Conservation (phyloP, 2,888 invertebrate genomes). For the Drosophila atripex region DNA sequence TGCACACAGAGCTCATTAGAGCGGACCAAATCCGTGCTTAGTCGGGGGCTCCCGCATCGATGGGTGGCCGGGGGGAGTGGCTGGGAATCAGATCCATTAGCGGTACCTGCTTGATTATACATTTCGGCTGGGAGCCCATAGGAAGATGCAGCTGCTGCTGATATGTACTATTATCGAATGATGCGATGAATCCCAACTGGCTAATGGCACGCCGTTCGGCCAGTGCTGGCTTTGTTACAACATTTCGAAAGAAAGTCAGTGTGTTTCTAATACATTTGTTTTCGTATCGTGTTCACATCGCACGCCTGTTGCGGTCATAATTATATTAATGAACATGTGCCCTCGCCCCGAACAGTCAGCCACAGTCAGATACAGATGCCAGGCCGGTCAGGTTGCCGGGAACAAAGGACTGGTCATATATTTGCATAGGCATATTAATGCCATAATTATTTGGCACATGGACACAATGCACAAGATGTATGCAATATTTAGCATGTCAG, state of each 20-base stretch:
- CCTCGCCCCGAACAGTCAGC: neutral
- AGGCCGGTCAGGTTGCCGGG: neutral
- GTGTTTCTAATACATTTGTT: constrained; percentile 11
- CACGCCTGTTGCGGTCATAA: constrained; percentile 49
- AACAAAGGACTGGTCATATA: constrained; percentile 65
- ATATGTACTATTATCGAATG: constrained; percentile 23
- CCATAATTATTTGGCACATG: constrained; percentile 74
- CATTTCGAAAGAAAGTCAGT: neutral
- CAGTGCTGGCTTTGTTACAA: neutral
- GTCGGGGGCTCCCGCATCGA: constrained; percentile 10
- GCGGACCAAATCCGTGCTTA: constrained; percentile 43
- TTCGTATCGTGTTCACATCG: constrained; percentile 12
- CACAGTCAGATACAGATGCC: constrained; percentile 9
- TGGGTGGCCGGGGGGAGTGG: constrained; percentile 5
- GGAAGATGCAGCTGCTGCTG: constrained; percentile 8
- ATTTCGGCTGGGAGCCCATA: neutral
- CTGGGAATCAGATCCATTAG: constrained; percentile 32
- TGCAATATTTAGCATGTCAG: constrained; percentile 64
- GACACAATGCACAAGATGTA: constrained; percentile 62
- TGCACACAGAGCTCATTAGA: constrained; percentile 44
- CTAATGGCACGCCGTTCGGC: constrained; percentile 6
- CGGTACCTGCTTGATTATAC: constrained; percentile 5
- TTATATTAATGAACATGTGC: constrained; percentile 67
- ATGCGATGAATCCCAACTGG: constrained; percentile 20
- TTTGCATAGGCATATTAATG: constrained; percentile 74